phyloP scores from a whole-genome alignment of 2,888 invertebrate species.

The Dolichopus griseipennis region DNA sequence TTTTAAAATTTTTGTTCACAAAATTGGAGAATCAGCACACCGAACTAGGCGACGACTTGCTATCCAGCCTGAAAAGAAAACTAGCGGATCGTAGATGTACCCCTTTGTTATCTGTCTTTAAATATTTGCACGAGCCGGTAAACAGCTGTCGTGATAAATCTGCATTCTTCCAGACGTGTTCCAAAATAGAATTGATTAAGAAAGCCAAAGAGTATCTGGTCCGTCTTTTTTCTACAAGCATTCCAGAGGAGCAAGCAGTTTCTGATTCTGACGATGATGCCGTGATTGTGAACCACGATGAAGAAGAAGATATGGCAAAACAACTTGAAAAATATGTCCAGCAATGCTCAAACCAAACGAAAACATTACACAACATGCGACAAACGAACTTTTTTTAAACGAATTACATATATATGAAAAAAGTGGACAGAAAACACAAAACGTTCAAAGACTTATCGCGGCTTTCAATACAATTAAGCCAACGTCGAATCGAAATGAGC shows the following conservation, averaged over 20 bases:
- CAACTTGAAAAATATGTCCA: constrained; percentile 1
- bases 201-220: constrained; percentile 7
- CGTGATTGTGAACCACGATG: neutral
- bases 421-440: no score
- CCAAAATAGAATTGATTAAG: constrained; percentile 8
- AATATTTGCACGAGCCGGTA: constrained; percentile 9
- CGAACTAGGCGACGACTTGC: constrained; percentile 7
- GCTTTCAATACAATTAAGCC: neutral
- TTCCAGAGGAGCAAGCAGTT: neutral
- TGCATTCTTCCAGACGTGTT: constrained; percentile 9
- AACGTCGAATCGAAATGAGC: neutral
- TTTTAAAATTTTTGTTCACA: constrained; percentile 10
- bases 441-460: no score
- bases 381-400: neutral
- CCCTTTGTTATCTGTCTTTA: constrained; percentile 7
- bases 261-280: constrained; percentile 7
- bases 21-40: neutral
- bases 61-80: constrained; percentile 8
- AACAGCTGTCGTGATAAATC: constrained; percentile 9
- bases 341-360: neutral
- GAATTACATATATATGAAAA: no score
- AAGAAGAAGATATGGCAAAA: constrained; percentile 2
- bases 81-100: constrained; percentile 8
- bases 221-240: constrained; percentile 7
- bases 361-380: constrained; percentile 7